Evolutionary conservation across 2,113 vertebrate species (phyloP).

Genomic region (Oophaga pumilio): DNA sequence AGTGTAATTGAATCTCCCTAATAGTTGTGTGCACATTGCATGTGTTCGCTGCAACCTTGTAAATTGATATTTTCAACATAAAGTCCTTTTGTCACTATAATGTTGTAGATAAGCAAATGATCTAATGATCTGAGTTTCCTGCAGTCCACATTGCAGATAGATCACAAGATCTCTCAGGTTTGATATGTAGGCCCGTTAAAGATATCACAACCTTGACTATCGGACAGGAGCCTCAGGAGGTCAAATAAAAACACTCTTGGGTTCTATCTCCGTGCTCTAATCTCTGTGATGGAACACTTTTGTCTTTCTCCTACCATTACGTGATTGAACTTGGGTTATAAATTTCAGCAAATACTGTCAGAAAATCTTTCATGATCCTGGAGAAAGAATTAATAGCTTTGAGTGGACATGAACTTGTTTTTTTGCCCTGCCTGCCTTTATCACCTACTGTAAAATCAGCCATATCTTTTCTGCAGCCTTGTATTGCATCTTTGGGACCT

Average conservation of each 20-base stretch:
- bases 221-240: background rate
- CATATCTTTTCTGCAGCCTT: constrained; percentile 40
- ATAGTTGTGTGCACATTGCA: background rate
- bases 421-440: constrained; percentile 49
- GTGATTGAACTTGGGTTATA: constrained; percentile 51
- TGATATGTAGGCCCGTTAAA: constrained; percentile 43
- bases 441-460: constrained; percentile 56
- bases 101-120: constrained; percentile 6
- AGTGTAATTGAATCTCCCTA: background rate
- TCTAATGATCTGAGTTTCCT: background rate
- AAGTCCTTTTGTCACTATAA: background rate
- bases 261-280: constrained; percentile 38
- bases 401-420: constrained; percentile 52
- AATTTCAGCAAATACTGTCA: constrained; percentile 54
- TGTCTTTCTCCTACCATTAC: constrained; percentile 47
- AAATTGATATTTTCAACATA: constrained; percentile 1
- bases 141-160: background rate
- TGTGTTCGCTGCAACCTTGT: background rate
- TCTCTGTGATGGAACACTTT: constrained; percentile 40
- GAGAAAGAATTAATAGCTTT: constrained; percentile 54
- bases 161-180: constrained; percentile 2
- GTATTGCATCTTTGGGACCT: constrained; percentile 54
- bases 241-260: constrained; percentile 38
- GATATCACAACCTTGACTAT: constrained; percentile 42
- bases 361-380: constrained; percentile 53